Evolutionary conservation across 1,140 invertebrate genomes (phyloP).

Genomic region (Melitaea cinxia): DNA sequence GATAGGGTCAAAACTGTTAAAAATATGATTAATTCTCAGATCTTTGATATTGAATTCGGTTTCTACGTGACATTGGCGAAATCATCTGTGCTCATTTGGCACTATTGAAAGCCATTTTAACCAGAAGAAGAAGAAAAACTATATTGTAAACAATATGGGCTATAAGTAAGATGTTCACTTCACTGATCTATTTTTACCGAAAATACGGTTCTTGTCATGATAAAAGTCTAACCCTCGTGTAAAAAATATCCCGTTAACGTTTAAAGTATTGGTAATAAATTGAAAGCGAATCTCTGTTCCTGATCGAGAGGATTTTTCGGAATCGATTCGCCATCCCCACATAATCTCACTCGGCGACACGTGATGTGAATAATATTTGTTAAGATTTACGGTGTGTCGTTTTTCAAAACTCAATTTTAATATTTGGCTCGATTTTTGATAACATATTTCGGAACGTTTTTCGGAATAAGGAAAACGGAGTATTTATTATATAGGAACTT

Average conservation of each 20-base stretch:
- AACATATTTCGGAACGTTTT: conserved; percentile 12
- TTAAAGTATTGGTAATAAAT: conserved; percentile 28
- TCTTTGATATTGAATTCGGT: no score
- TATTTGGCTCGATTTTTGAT: conserved; percentile 30
- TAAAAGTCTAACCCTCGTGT: conserved; percentile 9
- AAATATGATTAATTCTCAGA: no score
- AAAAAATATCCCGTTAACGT: conserved; percentile 21
- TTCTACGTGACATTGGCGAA: no score
- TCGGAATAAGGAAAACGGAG: conserved; percentile 27
- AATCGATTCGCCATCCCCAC: conserved; percentile 42
- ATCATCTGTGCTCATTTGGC: no score
- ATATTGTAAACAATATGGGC: not conserved
- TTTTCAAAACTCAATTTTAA: conserved; percentile 34
- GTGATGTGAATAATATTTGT: conserved; percentile 47
- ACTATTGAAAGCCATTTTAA: no score
- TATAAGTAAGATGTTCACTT: not conserved
- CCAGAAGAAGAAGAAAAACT: no score
- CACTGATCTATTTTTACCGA: not conserved
- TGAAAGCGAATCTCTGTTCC: conserved; percentile 26
- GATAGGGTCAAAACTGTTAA: no score
- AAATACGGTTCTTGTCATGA: conserved; percentile 9
- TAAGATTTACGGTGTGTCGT: conserved; percentile 26
- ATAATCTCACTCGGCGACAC: conserved; percentile 40
- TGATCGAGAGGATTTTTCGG: conserved; percentile 31
- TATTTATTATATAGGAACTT: conserved; percentile 4